Conservation (phyloP, 2,113 vertebrate genomes). For the Spea multiplicata region DNA sequence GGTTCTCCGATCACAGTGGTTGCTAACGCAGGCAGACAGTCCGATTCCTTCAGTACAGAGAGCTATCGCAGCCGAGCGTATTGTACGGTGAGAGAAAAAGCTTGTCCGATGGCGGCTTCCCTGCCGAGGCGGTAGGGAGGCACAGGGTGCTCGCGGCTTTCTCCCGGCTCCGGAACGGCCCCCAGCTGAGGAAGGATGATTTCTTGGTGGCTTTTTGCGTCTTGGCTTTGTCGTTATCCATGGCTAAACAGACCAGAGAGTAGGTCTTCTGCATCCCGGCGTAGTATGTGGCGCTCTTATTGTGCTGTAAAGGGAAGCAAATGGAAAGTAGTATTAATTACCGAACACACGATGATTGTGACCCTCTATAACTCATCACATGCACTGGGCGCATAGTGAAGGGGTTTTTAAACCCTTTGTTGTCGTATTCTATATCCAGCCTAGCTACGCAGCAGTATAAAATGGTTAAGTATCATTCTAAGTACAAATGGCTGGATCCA, state of each 20-base stretch:
- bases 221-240: conserved; percentile 69
- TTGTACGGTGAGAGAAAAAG: conserved; percentile 76
- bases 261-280: conserved; percentile 92
- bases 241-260: conserved; percentile 89
- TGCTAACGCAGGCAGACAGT: background rate
- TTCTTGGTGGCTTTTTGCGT: conserved; percentile 84
- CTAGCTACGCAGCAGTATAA: no score
- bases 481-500: no score
- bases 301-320: conserved; percentile 64
- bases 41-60: conserved; percentile 67
- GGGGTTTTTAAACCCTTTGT: no score
- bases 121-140: conserved; percentile 75
- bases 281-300: conserved; percentile 88
- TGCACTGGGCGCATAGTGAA: no score
- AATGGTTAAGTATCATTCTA: no score
- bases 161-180: conserved; percentile 78
- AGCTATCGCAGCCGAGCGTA: conserved; percentile 70
- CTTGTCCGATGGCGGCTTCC: conserved; percentile 66
- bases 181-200: conserved; percentile 90
- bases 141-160: conserved; percentile 91
- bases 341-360: no score
- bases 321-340: background rate
- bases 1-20: conserved; percentile 26
- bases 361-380: no score
- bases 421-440: no score